Base-by-base conservation (phyloP, 2,797 vertebrate species). In the Lacerta viridis region DNA sequence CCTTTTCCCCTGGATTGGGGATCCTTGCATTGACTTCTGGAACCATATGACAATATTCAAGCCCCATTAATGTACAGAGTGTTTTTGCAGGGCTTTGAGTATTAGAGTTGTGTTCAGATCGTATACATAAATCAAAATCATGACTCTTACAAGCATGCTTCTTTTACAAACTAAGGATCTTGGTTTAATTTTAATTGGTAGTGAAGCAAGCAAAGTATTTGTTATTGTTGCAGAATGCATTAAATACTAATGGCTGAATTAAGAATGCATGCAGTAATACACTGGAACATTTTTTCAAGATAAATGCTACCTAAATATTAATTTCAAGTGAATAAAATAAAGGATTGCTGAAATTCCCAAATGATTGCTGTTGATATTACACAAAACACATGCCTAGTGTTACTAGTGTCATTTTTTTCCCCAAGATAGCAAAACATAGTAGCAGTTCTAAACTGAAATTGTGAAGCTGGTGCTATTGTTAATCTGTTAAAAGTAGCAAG, bases 301-400 rank as follows among this genome's bases (percentile, higher is more conserved):
- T 93, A 94, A 95, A 94, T 94, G 94, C 92, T 95, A 92, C 93
- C 93, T 94, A 88, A 92, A 92, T 87, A 93, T 83, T 85, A 93
- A 94, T 93, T 92, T 87, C 92, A 93, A 89, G 92, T 94, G 90
- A 93, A 92, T 91, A 93, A 94, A 95, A 94, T 69, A 88, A 93
- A 95, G 86, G 87, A 85, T 85, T 94, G 89, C 89, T 92, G 93
- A 94, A 93, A 92, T 80, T 71, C 82, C 79, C 93, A 18, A 94
- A 91, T 90, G 93, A 93, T 91, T 89, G 75, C 82, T 77, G 94
- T 87, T 91, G 91, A 74, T 82, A 82, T 91, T 93, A 87, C 85
- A 93, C 90, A 90, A 88, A 90, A 91, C 77, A 83, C 75, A n/a
- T 75, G 17, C 27, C 94, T 93, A 94, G 92, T 92, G 94, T 88